These are phyloP conservation scores for Nephotettix cincticeps DNA, from an alignment of 1,140 invertebrate genomes.

Conservation along the genomic window DNA sequence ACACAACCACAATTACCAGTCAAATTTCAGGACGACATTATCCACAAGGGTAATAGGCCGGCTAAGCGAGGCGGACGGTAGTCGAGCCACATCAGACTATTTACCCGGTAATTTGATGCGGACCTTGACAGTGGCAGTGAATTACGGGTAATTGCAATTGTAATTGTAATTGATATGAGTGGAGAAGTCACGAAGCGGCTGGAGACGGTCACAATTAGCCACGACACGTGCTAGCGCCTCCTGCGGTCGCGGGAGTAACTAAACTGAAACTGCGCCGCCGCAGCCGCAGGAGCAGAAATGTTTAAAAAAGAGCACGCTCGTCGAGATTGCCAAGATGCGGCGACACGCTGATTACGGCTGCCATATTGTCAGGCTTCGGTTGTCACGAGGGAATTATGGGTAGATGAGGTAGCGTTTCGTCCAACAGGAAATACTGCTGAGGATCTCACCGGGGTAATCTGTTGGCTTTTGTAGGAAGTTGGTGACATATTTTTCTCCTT, in stretches of 20 bases:
- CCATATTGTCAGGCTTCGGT: no score
- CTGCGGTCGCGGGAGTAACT: background rate
- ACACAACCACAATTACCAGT: constrained; percentile 15
- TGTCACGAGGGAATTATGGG: no score
- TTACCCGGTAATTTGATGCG: constrained; percentile 15
- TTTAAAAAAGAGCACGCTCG: no score
- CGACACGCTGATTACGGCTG: no score
- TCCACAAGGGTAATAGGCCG: background rate
- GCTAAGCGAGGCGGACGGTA: background rate
- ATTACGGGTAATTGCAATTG: constrained; percentile 14
- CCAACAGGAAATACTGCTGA: no score
- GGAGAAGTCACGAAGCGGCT: constrained; percentile 10
- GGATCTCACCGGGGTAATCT: no score
- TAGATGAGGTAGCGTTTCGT: no score
- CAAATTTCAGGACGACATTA: constrained; percentile 7
- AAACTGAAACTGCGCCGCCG: no score
- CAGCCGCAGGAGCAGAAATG: no score
- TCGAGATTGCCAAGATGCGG: no score
- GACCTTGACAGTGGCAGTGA: constrained; percentile 17
- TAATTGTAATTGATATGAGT: constrained; percentile 16
- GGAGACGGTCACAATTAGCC: background rate
- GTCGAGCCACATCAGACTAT: background rate
- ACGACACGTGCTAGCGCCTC: background rate
- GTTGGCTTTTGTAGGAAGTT: no score
- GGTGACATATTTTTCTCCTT: no score